Evolutionary conservation across 2,113 vertebrate genomes (phyloP), one percentile per base, ranked within the genome.

Genomic region (Notechis scutatus): DNA sequence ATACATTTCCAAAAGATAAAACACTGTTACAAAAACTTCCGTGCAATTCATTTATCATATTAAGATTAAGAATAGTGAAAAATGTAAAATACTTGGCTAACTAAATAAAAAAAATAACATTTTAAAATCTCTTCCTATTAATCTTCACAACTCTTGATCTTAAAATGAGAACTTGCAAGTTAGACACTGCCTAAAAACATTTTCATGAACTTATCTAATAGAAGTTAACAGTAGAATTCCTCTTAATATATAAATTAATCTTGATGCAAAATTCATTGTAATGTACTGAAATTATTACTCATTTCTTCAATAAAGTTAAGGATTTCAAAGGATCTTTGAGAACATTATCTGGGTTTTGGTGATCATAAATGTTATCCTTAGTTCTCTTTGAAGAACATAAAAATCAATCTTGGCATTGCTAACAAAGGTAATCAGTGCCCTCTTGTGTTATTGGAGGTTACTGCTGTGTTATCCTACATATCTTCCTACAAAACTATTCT

Each of bases 61-160:
- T 88, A 89, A 92, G 29, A 85, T 45, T 8, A 69, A 88, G 23
- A 52, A 92, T 50, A 89, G 15, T 45, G 18, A 87, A 87, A 87
- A 50, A 5, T 92, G 91, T 92, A 61, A 90, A 89, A 56, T 89
- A 81, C 81, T 56, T 89, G 3, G 45, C 11, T 85, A 93, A 61
- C 29, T 85, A 52, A 93, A 90, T 61, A 86, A 92, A 89, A n/a
- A 23, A 88, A 34, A 87, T 92, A 69, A 69, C 52, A 55, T 59
- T 21, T 61, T 85, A 21, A 45, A 23, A n/a, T 89, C 61, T 93
- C n/a, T 85, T 54, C 24, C 21, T 34, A 54, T 90, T 93, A 74
- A 11, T n/a, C 42, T 81, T 57, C 24, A 12, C 29, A 10, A n/a
- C 8, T 50, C 20, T 69, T 88, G 5, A 20, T 24, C 50, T 45